Base-by-base conservation (phyloP, 1,140 invertebrate genomes). In the Bacillus rossius region DNA sequence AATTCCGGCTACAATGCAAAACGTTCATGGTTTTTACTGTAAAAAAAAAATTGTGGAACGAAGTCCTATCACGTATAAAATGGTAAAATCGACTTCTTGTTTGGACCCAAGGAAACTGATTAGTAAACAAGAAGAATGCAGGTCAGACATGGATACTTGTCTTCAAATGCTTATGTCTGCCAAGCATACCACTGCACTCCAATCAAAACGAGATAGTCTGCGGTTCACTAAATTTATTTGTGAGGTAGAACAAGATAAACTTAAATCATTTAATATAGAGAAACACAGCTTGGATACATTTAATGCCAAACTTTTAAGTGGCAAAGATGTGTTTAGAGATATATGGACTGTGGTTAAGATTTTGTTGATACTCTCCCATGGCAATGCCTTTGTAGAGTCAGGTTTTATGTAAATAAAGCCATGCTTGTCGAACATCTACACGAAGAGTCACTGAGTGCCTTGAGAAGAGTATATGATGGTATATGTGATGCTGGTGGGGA, bases 371-470 rank as follows among this genome's bases (percentile, higher is more conserved):
- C 23, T 62, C 14, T 64, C 63, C 10, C 57, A 58, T 41, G 59
- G 63, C 2, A 58, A 59, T 47, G 63, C 57, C 25, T 29, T 17
- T 25, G 13, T 61, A 20, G 53, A 61, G 49, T 25, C 60, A 48
- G 57, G 60, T 29, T 64, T 64, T 57, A 59, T 60, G 1, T 43
- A 61, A 59, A 61, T 55, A 61, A 61, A 38, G 41, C 61, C 22
- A 61, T 56, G 19, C 51, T 60, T 1, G 25, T 53, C 55, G 42
- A 59, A 53, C 63, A 65, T 57, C 38, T 58, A 55, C 29, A 42
- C 10, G 48, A 58, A 56, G 47, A 63, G 55, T 61, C 61, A n/a
- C 29, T 61, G 17, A 45, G 61, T n/a, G 52, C 62, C n/a, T 60
- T 56, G 25, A 48, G 61, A 48, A 34, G 20, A n/a, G 51, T 64